Base-by-base conservation (phyloP, 2,113 vertebrate genomes). In the Lipotes vexillifer region DNA sequence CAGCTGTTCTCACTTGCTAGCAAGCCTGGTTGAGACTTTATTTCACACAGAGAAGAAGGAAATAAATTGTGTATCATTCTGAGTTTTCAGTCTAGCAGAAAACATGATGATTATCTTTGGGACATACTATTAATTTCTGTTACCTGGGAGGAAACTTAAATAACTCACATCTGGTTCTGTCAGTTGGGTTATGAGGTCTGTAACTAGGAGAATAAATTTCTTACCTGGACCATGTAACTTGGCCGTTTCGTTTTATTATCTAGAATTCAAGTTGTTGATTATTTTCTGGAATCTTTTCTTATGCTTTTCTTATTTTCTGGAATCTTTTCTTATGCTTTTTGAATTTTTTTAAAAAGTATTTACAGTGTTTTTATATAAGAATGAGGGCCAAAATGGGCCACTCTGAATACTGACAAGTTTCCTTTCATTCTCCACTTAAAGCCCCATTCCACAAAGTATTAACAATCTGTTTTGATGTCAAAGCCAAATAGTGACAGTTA, bases 401-500 rank as follows among this genome's bases (percentile, higher is more conserved):
- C 71, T 96, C 41, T 96, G 93, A 97, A 90, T 94, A 74, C 41
- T 96, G 72, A 97, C 89, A 52, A 38, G 29, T 94, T 98, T 57
- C 25, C 0, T 69, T 97, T 96, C 71, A 78, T 95, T 95, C 66
- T 81, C 83, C 86, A 27, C 36, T 89, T 89, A 61, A 90, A 93
- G 41, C 88, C 59, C 94, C 88, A 72, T 95, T 98, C 83, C 18
- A 20, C 65, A 86, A 87, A 97, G 72, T 97, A 96, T 97, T 96
- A 97, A 93, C 96, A 97, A 81, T 97, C 94, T 97, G 59, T 94
- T 96, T 97, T 68, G 80, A 72, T 66, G 93, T 74, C 90, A 98
- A 96, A 97, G 87, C 98, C 94, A 97, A 97, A 93, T 49, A 94
- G 66, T 96, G 93, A 97, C 97, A 98, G 97, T 98, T 97, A 80